phyloP scores from a whole-genome alignment of 2,888 invertebrate genomes.

The Polymixis flavicincta region DNA sequence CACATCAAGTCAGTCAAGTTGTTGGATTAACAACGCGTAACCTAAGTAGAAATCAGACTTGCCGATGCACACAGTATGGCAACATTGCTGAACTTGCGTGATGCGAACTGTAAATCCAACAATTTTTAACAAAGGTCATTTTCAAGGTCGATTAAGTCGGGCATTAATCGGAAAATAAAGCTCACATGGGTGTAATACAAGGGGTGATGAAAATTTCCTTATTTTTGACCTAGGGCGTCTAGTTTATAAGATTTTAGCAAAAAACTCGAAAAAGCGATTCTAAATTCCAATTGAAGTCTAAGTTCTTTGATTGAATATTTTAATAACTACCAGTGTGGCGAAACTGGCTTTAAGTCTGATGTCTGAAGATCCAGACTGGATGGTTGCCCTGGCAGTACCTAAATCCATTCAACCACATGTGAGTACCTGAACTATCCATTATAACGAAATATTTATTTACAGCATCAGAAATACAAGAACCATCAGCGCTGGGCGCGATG shows the following conservation, averaged over 20 bases:
- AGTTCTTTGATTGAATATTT: neutral
- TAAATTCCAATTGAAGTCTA: neutral
- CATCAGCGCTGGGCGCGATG: conserved; percentile 51
- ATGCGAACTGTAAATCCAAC: no score
- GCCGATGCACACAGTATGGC: no score
- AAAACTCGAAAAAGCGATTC: neutral
- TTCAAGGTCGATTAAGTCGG: no score
- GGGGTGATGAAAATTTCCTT: no score
- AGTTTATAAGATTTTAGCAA: neutral
- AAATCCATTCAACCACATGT: neutral
- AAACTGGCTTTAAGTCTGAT: neutral
- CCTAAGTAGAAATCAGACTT: no score
- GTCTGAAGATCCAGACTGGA: neutral
- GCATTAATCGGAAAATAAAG: no score
- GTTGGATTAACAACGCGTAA: no score
- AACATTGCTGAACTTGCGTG: no score
- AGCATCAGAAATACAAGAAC: conserved; percentile 53
- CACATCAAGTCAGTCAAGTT: no score
- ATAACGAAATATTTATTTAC: neutral
- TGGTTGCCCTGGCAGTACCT: neutral
- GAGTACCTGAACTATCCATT: neutral
- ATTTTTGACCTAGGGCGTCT: neutral
- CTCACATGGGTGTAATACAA: no score
- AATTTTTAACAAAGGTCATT: no score
- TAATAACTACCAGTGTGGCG: neutral